phyloP scores from a whole-genome alignment of 2,888 invertebrate species.

The Esperia sulphurella region DNA sequence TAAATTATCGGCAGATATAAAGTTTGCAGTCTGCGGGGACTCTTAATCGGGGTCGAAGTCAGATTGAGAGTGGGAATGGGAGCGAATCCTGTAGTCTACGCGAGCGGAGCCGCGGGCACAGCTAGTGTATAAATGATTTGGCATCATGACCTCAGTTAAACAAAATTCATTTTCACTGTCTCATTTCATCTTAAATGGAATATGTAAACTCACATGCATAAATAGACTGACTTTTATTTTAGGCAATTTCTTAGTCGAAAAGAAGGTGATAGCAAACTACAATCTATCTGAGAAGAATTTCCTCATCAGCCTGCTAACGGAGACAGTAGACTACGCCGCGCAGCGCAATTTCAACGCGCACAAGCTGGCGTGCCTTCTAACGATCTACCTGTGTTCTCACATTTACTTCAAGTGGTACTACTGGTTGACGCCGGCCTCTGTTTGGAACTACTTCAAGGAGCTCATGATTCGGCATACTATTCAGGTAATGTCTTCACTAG shows the following conservation, averaged over 20 bases:
- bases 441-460: conserved; percentile 64
- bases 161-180: too few relatives aligned
- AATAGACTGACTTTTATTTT: conserved; percentile 7
- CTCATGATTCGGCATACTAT: conserved; percentile 60
- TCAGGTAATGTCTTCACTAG: conserved; percentile 42
- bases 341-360: conserved; percentile 45
- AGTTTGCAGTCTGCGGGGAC: too few relatives aligned
- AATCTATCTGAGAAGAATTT: conserved; percentile 49
- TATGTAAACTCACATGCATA: too few relatives aligned
- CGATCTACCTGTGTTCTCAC: conserved; percentile 54
- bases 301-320: conserved; percentile 40
- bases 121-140: too few relatives aligned
- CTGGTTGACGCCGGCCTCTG: conserved; percentile 46
- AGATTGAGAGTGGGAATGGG: too few relatives aligned
- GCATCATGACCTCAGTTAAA: too few relatives aligned
- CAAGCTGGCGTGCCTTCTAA: conserved; percentile 51
- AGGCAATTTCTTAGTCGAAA: conserved; percentile 50
- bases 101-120: too few relatives aligned
- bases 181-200: too few relatives aligned
- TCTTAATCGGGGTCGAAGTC: too few relatives aligned
- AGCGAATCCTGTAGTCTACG: too few relatives aligned
- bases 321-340: conserved; percentile 56
- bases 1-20: too few relatives aligned
- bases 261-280: conserved; percentile 45
- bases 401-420: conserved; percentile 59